Base-by-base conservation (phyloP, 2,888 invertebrate species). In the Ceramica pisi region DNA sequence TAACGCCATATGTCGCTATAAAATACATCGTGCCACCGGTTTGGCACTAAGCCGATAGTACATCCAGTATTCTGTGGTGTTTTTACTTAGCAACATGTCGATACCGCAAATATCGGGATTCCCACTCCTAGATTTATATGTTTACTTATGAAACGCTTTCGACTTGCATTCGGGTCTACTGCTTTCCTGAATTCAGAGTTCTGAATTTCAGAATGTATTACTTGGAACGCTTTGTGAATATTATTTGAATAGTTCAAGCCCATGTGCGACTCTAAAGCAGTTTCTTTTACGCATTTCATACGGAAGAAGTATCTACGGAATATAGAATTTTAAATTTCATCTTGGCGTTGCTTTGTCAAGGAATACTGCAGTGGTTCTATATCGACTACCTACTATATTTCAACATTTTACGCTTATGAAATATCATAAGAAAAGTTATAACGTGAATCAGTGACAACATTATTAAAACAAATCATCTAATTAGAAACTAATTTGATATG, bases 1-100 rank as follows among this genome's bases (percentile, higher is more conserved):
- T 85, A 86, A 81, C 87, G 88, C 90, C 92, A 92, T 91, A 90
- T 92, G 93, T 87, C 87, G 88, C 83, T 87, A 89, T 93, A 93
- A 93, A 92, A 88, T 87, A 93, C 87, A 86, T 81, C 85, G 85
- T 84, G 86, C 87, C 87, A 87, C 80, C 81, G 85, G 83, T 87
- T 89, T 90, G 90, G 92, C 92, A 91, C 85, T 89, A 89, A 91
- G 90, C 92, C 91, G 90, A 89, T 89, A 87, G 71, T 59, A 68
- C 67, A 73, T 73, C 65, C 57, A 68, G 82, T 81, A 86, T 80
- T 77, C 69, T 75, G 80, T 80, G 66, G 74, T 76, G 75, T 86
- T 88, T 88, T 86, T 82, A 71, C 80, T 71, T 48, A 41, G 10
- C 23, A 68, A 60, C 68, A 66, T 62, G 48, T 78, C 73, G 48